Evolutionary conservation across 2,113 vertebrate genomes (phyloP).

Genomic region (Cephalopterus ornatus): DNA sequence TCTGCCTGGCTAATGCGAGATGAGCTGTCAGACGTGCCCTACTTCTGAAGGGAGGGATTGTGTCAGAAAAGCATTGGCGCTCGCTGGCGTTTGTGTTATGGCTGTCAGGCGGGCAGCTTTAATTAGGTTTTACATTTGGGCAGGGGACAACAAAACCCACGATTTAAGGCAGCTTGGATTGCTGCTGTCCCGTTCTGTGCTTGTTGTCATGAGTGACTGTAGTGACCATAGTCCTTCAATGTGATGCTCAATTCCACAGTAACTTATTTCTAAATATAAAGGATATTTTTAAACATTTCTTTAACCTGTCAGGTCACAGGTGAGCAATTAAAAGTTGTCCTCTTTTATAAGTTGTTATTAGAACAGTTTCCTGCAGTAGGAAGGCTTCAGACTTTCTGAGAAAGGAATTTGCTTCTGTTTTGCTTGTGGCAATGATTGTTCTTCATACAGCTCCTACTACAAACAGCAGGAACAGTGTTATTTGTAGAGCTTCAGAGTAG

Average conservation of each 20-base stretch:
- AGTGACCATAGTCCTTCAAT: fast-evolving
- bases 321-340: background rate
- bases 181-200: background rate
- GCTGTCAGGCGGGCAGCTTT: background rate
- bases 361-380: background rate
- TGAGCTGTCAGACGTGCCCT: constrained; percentile 43
- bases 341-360: background rate
- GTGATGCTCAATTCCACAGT: background rate
- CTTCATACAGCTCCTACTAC: background rate
- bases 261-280: background rate
- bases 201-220: background rate
- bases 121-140: constrained; percentile 6
- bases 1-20: background rate
- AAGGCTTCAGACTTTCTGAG: background rate
- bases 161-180: background rate
- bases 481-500: background rate
- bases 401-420: background rate
- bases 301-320: background rate
- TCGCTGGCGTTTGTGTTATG: fast-evolving
- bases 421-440: background rate
- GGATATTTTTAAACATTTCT: background rate
- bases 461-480: background rate
- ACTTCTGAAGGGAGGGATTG: background rate
- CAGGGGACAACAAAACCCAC: background rate
- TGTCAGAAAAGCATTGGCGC: background rate